These are phyloP conservation scores for Microplitis deprimator DNA, from an alignment of 2,888 invertebrate species.

Conservation along the genomic window DNA sequence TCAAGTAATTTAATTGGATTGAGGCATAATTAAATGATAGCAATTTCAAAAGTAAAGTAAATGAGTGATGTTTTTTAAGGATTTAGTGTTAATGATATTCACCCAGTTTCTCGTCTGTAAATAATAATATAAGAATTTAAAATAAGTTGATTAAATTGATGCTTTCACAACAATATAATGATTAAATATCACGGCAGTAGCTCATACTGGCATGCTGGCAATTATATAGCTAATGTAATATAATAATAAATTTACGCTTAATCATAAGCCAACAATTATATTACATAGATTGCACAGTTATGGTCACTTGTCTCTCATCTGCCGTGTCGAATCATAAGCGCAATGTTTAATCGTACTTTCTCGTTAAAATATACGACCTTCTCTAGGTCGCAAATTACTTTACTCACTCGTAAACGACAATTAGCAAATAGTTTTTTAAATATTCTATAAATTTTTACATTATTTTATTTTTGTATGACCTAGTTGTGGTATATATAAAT, in stretches of 20 bases:
- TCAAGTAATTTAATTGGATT: too few relatives aligned
- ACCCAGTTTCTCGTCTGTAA: background rate
- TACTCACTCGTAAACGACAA: background rate
- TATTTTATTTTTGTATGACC: background rate
- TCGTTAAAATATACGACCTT: slow-evolving; percentile 31
- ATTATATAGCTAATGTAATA: background rate
- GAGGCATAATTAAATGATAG: background rate
- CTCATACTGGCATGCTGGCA: background rate
- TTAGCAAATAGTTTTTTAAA: background rate
- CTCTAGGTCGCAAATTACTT: slow-evolving; percentile 37
- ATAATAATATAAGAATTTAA: background rate
- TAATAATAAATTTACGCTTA: background rate
- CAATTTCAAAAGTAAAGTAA: background rate
- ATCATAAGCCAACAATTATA: slow-evolving; percentile 12
- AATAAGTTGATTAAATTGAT: background rate
- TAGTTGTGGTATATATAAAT: background rate
- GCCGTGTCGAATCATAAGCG: background rate
- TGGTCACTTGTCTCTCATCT: background rate
- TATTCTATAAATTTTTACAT: background rate
- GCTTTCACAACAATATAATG: slow-evolving; percentile 23
- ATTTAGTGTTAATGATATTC: slow-evolving; percentile 6
- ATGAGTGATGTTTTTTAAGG: background rate
- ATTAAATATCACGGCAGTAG: slow-evolving; percentile 11
- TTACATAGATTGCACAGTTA: background rate
- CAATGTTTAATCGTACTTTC: background rate